These are phyloP conservation scores for Orchesellides sinensis DNA, from an alignment of 2,888 invertebrate species.

Conservation along the genomic window DNA sequence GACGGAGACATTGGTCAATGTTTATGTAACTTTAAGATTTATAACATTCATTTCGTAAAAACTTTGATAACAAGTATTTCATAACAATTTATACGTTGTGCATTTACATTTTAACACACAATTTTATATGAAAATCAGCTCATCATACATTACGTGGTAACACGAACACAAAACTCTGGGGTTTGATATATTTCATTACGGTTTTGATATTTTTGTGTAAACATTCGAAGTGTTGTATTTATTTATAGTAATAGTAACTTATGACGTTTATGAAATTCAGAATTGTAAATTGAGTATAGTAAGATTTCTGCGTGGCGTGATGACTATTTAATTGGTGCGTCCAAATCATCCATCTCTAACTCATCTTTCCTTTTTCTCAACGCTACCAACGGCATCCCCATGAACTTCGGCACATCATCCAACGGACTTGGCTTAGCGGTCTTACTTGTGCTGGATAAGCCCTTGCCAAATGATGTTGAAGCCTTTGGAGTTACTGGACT, in stretches of 20 bases:
- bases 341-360: slow-evolving; percentile 39
- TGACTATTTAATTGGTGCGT: slow-evolving; percentile 13
- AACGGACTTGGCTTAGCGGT: slow-evolving; percentile 36
- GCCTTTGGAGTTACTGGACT: slow-evolving; percentile 14
- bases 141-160: not conserved
- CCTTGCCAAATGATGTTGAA: slow-evolving; percentile 16
- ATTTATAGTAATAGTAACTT: not conserved
- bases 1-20: no score
- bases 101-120: not conserved
- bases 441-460: not conserved
- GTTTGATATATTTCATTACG: not conserved
- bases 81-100: not conserved
- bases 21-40: no score
- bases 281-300: no score
- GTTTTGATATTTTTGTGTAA: not conserved
- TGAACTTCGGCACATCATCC: slow-evolving; percentile 80
- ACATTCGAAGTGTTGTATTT: no score
- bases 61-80: no score
- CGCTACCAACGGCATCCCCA: slow-evolving; percentile 87
- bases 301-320: not conserved
- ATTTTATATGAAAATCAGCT: not conserved
- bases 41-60: no score
- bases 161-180: slow-evolving; percentile 14
- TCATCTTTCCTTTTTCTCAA: slow-evolving; percentile 69
- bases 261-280: not conserved